Conservation (phyloP, 2,797 vertebrate genomes). For the Bradypodion pumilum region DNA sequence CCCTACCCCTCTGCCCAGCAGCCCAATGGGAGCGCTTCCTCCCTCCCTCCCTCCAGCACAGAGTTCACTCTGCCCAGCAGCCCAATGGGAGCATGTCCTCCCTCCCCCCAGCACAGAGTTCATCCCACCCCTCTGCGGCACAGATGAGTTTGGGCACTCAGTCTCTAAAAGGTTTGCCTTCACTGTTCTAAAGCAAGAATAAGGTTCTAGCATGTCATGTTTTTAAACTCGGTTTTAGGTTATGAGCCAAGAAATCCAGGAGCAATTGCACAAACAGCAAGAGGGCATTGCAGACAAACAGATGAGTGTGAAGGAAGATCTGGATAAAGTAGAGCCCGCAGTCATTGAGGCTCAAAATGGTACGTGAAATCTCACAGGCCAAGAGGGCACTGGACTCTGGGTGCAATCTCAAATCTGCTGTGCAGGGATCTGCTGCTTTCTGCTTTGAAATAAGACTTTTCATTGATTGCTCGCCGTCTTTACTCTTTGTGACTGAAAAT, state of each 20-base stretch:
- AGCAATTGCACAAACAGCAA: conserved; percentile 96
- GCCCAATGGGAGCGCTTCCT: too few relatives aligned
- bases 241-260: conserved; percentile 99
- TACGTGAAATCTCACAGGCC: conserved; percentile 62
- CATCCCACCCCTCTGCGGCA: too few relatives aligned
- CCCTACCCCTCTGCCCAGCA: too few relatives aligned
- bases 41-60: too few relatives aligned
- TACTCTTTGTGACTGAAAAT: neutral
- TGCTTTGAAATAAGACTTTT: neutral
- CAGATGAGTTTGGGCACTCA: too few relatives aligned
- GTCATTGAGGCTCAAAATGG: conserved; percentile 98
- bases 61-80: too few relatives aligned
- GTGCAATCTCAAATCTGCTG: conserved; percentile 2
- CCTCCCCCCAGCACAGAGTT: too few relatives aligned
- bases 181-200: too few relatives aligned
- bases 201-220: neutral
- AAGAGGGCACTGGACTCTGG: fast-evolving
- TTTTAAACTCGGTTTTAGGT: conserved; percentile 76
- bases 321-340: conserved; percentile 98
- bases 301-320: conserved; percentile 91
- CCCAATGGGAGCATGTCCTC: too few relatives aligned
- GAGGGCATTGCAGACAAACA: conserved; percentile 97
- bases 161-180: too few relatives aligned
- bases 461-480: neutral
- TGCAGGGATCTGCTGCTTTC: neutral